Base-by-base conservation (phyloP, 2,888 invertebrate species). In the Pharmacophagus antenor region DNA sequence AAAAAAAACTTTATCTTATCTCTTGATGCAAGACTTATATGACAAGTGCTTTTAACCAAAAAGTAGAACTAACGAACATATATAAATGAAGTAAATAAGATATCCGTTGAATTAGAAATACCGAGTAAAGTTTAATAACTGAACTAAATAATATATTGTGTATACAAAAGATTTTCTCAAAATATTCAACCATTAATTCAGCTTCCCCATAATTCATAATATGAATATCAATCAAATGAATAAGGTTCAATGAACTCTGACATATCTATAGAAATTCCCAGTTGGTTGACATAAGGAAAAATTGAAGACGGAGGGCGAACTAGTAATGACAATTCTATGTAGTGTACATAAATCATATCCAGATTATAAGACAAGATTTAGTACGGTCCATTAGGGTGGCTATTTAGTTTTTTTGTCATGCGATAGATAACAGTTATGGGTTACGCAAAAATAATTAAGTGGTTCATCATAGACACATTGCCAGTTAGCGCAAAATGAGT, bases 251-350 rank as follows among this genome's bases (percentile, higher is more conserved):
- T 23, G 55, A 56, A 48, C 56, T 56, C 20, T 47, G 22, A 47
- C 44, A 47, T 47, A 31, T 48, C 37, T 21, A 56, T 31, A 56
- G 56, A 56, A 56, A 56, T 55, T 21, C 22, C 48, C 37, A 22
- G 56, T 37, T 47, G 17, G 23, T 48, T 48, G 56, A 18, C 22
- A 20, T 37, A 22, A 47, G 10, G 31, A 23, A 56, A 37, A 56
- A 56, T 56, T 17, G 48, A 18, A 10, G 25, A 18, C 44, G 23
- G n/a, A 44, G 25, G 23, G 2, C 18, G 53, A 31, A 15, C 18
- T 12, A 54, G 10, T 55, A 47, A 48, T 55, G 47, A 21, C 27
- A 53, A 53, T 53, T 10, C 27, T 55, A 18, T 47, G 15, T 25
- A 1, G n/a, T 22, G 12, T 6, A 22, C 22, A 56, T 37, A 37